Conservation (phyloP, 1,140 invertebrate species). For the Akabosia matsudoensis region DNA sequence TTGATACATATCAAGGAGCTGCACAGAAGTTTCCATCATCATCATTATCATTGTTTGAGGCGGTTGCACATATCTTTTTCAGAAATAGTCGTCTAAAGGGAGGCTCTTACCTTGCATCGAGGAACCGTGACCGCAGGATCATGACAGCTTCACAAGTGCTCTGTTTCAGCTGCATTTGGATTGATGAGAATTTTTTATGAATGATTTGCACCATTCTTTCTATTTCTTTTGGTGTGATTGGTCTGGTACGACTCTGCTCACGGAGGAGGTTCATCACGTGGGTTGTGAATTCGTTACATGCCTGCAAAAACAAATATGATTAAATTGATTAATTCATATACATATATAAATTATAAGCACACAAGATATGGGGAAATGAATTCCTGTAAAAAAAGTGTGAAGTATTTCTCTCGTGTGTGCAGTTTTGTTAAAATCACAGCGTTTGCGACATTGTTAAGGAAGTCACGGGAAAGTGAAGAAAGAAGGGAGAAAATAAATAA, state of each 20-base stretch:
- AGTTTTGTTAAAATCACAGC: slow-evolving; percentile 18
- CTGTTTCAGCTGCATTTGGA: slow-evolving; percentile 99
- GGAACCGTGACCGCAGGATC: slow-evolving; percentile 91
- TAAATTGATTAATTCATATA: neutral
- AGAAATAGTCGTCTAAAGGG: neutral
- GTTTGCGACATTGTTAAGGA: neutral
- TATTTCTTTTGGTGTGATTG: slow-evolving; percentile 95
- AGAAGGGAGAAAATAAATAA: slow-evolving; percentile 21
- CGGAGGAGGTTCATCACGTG: slow-evolving; percentile 97
- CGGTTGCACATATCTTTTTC: neutral
- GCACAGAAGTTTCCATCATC: neutral
- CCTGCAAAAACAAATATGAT: slow-evolving; percentile 61
- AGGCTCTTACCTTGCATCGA: slow-evolving; percentile 76
- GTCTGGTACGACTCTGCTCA: slow-evolving; percentile 94
- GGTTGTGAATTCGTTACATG: slow-evolving; percentile 99
- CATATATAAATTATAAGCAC: neutral
- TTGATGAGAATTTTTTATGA: slow-evolving; percentile 98
- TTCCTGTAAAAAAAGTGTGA: too few relatives aligned
- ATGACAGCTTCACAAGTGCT: slow-evolving; percentile 99
- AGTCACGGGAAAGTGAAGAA: neutral
- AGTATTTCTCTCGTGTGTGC: too few relatives aligned
- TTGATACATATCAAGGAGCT: neutral
- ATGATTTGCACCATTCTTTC: slow-evolving; percentile 99
- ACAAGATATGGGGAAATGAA: neutral
- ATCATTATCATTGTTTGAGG: neutral